These are phyloP conservation scores for Syndactyla subalaris DNA, from an alignment of 2,797 vertebrate genomes.

Conservation along the genomic window DNA sequence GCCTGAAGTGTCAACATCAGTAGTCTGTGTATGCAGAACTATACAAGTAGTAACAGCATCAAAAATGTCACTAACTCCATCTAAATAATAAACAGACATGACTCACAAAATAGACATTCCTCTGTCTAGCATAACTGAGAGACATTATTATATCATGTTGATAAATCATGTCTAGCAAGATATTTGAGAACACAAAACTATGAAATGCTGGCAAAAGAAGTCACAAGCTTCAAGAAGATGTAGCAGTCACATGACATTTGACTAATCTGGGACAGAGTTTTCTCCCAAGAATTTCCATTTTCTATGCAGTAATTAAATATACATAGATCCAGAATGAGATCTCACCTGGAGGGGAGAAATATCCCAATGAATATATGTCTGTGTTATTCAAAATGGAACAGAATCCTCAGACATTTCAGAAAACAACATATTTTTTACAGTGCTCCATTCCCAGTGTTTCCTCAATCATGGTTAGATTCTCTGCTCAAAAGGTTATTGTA, in stretches of 20 bases:
- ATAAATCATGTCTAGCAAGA: background rate
- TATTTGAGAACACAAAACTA: background rate
- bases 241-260: background rate
- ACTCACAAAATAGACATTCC: background rate
- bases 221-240: background rate
- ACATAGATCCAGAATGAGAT: background rate
- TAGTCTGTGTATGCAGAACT: background rate
- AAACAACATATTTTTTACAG: background rate
- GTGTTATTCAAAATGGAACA: slow-evolving; percentile 5
- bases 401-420: slow-evolving; percentile 8
- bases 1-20: background rate
- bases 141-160: background rate
- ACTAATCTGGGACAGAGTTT: background rate
- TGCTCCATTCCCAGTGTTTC: background rate
- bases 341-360: background rate
- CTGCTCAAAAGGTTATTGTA: background rate
- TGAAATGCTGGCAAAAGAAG: background rate
- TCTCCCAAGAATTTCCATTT: slow-evolving; percentile 16
- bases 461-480: background rate
- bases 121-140: background rate
- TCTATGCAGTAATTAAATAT: background rate
- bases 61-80: background rate
- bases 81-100: background rate
- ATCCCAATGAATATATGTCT: background rate
- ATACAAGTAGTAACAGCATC: rapidly evolving